Evolutionary conservation across 2,797 vertebrate species (phyloP).

Genomic region (Neosalanx taihuensis): DNA sequence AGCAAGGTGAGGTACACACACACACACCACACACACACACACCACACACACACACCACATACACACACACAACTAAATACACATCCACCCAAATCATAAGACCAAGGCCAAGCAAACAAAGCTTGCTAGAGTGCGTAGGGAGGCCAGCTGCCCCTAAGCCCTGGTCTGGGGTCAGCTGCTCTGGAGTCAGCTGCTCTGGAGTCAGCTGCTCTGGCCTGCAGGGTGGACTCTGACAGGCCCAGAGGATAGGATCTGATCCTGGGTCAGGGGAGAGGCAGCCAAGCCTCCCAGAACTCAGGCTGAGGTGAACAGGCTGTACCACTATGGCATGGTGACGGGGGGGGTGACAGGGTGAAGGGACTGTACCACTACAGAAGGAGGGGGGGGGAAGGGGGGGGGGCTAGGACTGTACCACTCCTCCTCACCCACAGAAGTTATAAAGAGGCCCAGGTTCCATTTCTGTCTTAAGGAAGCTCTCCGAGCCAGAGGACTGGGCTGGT

Average conservation of each 20-base stretch:
- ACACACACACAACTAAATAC: conserved; percentile 61
- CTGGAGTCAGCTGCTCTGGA: conserved; percentile 58
- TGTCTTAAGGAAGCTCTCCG: conserved; percentile 34
- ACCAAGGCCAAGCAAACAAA: conserved; percentile 81
- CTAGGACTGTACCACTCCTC: conserved; percentile 57
- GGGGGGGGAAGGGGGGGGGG: conserved; percentile 20
- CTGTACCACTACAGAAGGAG: conserved; percentile 41
- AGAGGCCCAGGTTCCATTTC: conserved; percentile 37
- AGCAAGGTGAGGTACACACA: conserved; percentile 57
- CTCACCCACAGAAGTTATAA: conserved; percentile 44
- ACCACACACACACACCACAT: conserved; percentile 23
- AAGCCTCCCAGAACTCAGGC: conserved; percentile 43
- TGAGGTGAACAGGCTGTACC: conserved; percentile 54
- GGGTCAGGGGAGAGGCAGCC: conserved; percentile 42
- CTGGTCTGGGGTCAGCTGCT: conserved; percentile 59
- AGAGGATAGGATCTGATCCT: conserved; percentile 43
- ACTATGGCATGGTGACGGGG: conserved; percentile 63
- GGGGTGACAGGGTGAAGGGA: conserved; percentile 34
- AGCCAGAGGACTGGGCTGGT: conserved; percentile 14
- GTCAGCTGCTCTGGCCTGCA: conserved; percentile 26
- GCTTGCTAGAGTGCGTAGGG: conserved; percentile 46
- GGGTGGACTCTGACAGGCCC: too few species aligned
- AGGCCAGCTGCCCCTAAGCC: conserved; percentile 9
- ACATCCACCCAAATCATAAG: conserved; percentile 71
- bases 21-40: too few species aligned